A percentile compares a stretch with the other conserved stretches of the same genome.
Conservation (phyloP, 1,140 invertebrate species). For the Drosophila sechellia region DNA sequence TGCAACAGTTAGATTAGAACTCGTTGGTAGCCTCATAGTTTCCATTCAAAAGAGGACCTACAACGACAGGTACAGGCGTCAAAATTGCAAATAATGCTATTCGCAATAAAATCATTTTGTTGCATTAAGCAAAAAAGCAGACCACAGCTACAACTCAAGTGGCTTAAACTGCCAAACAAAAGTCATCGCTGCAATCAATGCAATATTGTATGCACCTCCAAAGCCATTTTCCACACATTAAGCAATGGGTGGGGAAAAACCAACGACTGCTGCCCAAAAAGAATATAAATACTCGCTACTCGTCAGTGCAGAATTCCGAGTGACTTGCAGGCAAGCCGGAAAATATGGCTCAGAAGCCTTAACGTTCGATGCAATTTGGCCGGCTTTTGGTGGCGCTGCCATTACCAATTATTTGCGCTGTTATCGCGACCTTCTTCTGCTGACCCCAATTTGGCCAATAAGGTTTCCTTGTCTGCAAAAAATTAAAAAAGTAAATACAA, state of each 20-base stretch:
- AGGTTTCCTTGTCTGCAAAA: slow-evolving; percentile 40
- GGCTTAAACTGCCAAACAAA: no score
- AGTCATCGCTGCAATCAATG: no score
- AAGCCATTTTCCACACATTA: slow-evolving; percentile 9
- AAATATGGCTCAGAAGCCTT: slow-evolving; percentile 44
- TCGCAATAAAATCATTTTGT: no score
- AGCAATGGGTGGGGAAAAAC: neutral
- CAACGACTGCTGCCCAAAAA: neutral
- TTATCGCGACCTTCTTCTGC: slow-evolving; percentile 78
- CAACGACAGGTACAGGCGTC: no score
- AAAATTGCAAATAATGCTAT: no score
- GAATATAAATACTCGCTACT: neutral
- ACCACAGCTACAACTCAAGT: no score
- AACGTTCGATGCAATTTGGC: slow-evolving; percentile 73
- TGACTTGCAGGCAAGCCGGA: slow-evolving; percentile 38
- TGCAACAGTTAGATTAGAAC: no score
- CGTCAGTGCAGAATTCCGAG: neutral
- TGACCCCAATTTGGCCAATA: slow-evolving; percentile 78
- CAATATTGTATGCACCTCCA: neutral
- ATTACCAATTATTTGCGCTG: slow-evolving; percentile 74
- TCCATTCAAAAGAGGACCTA: no score
- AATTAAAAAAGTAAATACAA: slow-evolving; percentile 13
- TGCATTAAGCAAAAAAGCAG: no score
- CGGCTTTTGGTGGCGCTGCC: slow-evolving; percentile 52
- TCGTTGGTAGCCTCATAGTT: no score